These are phyloP conservation scores for Scaptomyza caliginosa DNA, from an alignment of 2,888 invertebrate genomes.

Conservation along the genomic window DNA sequence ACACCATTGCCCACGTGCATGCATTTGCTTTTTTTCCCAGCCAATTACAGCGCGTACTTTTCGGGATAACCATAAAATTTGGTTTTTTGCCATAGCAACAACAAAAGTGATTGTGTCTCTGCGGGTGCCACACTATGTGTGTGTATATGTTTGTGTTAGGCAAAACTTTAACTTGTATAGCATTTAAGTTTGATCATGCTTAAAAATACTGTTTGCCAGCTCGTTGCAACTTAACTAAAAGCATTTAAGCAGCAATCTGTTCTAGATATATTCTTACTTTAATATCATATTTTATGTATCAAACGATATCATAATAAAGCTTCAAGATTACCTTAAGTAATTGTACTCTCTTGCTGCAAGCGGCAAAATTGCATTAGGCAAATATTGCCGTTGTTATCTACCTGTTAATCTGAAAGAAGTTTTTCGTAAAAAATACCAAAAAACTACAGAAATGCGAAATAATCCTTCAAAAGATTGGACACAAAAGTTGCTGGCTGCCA, in stretches of 20 bases:
- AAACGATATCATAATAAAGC: too few species aligned
- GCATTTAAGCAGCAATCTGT: too few species aligned
- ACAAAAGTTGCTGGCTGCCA: conserved; percentile 47
- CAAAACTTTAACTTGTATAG: conserved; percentile 21
- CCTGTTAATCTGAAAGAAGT: conserved; percentile 24
- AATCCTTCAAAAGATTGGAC: conserved; percentile 28
- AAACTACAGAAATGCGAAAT: conserved; percentile 5
- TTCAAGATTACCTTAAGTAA: too few species aligned
- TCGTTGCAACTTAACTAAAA: background rate
- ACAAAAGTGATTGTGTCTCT: background rate
- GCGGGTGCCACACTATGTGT: background rate
- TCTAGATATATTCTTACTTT: too few species aligned
- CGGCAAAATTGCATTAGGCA: background rate
- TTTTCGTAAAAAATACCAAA: too few species aligned
- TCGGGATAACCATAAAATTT: conserved; percentile 59
- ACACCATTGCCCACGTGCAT: conserved; percentile 52
- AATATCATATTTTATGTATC: too few species aligned
- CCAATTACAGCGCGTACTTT: conserved; percentile 51
- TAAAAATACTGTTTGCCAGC: conserved; percentile 18
- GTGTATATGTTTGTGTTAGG: background rate
- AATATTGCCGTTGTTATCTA: conserved; percentile 2
- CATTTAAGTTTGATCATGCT: conserved; percentile 3
- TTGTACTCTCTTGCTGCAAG: too few species aligned
- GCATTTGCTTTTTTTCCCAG: conserved; percentile 37
- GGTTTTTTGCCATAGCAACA: conserved; percentile 47